These are phyloP conservation scores for Phataginus tetradactyla DNA, from an alignment of 2,797 vertebrate genomes.

Conservation along the genomic window DNA sequence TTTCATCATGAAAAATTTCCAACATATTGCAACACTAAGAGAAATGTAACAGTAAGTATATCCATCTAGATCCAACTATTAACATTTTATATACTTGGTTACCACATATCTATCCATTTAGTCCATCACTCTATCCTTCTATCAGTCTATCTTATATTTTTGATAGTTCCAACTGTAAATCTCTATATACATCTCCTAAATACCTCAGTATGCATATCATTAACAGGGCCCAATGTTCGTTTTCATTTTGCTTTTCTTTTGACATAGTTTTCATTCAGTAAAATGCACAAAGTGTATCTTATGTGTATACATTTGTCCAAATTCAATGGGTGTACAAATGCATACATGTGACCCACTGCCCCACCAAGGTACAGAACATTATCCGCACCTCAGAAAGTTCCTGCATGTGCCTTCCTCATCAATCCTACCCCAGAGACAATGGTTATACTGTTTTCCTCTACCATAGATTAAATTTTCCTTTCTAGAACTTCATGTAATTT, in stretches of 20 bases:
- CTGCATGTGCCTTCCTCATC: neutral
- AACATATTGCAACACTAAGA: neutral
- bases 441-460: neutral
- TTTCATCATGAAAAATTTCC: neutral
- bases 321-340: neutral
- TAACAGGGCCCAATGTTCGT: neutral
- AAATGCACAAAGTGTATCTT: neutral
- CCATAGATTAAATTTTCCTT: neutral
- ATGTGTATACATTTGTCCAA: neutral
- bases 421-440: neutral
- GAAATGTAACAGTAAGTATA: neutral
- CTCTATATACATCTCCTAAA: neutral
- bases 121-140: neutral
- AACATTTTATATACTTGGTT: neutral
- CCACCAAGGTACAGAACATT: neutral
- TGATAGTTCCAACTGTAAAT: neutral
- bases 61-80: neutral
- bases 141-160: neutral
- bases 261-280: neutral
- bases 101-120: neutral
- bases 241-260: slow-evolving; percentile 9
- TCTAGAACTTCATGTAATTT: neutral
- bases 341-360: neutral
- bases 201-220: neutral
- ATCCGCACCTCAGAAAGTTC: neutral